Base-by-base conservation (phyloP, 2,113 vertebrate species). In the Dromas ardeola region DNA sequence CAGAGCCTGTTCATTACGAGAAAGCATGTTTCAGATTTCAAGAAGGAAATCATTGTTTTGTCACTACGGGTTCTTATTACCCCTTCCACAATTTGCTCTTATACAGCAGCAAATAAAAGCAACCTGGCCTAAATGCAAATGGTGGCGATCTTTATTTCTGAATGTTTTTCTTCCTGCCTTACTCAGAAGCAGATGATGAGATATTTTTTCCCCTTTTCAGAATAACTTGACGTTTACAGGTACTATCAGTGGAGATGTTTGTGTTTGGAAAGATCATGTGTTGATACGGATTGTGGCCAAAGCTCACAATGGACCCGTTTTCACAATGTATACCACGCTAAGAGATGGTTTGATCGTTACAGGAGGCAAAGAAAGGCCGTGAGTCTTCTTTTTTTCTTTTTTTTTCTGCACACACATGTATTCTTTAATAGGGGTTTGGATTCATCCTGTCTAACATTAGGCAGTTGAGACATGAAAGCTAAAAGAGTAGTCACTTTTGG, bases 221-320 rank as follows among this genome's bases (percentile, higher is more conserved):
- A 99, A 99, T 99, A 99, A 99, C 99, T 99, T 99, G 99, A 99
- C 99, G 91, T 99, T 99, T 99, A 99, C 99, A 98, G 99, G 99
- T 99, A 99, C 99, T 96, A 99, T 99, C 98, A 99, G 99, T 99
- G 99, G 99, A 96, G 99, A 99, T 98, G 99, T 99, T 91, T 99
- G 99, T 98, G 99, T 99, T 91, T 99, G 99, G 99, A 99, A 99
- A 97, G 99, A 99, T 55, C 99, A 99, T 93, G 92, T 99, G 93
- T 96, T 99, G 98, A 98, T 99, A 87, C 98, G 99, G 97, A 98
- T 99, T 96, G 99, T 99, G 98, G 99, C 99, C 97, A 99, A 99
- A 98, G 99, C 99, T 94, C 99, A 99, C 98, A 99, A 98, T 6
- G 99, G 99, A 93, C 99, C 99, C 9, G 99, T 99, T 97, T 99